Evolutionary conservation across 2,888 invertebrate species (phyloP), one percentile per base, ranked within the genome.

Genomic region (Beris morrisii): DNA sequence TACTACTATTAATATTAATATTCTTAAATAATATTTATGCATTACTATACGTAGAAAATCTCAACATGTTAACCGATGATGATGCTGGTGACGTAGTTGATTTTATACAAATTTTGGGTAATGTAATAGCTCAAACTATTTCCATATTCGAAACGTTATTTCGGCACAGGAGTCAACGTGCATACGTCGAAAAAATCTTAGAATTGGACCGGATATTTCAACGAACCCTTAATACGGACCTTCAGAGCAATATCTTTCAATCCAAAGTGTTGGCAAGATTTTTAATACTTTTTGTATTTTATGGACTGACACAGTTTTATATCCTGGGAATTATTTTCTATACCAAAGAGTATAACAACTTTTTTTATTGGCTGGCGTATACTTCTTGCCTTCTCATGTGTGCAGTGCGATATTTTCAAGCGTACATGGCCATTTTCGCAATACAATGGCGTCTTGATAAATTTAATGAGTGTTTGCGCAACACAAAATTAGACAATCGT

Each of bases 391-490:
- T 76, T 32, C 28, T 75, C 1, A 71, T 76, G 6, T 76, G 75
- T 48, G 75, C 75, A 2, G 4, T 78, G 52, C 72, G 77, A 15
- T 79, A 79, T 65, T 77, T 76, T 69, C 81, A 80, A 72, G 75
- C 77, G 53, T 74, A 75, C n/a, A 70, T 73, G 3, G 65, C 69
- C 12, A 69, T 79, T 0, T 67, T 66, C 5, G 72, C 77, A 4
- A 71, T 79, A n/a, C 74, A 75, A 4, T 66, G 69, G 31, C 74
- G 79, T 3, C 73, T 80, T 64, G 72, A 74, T 12, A 63, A 75
- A 53, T 67, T 80, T 3, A 72, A 75, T 13, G 56, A 67, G 2
- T 63, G 72, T 15, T 65, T 80, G 7, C 68, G 66, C n/a, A 65
- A 73, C 12, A 67, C 76, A 6, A 72, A 73, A 67, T 53, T 75